A percentile compares a stretch with the other conserved stretches of the same genome.
Evolutionary conservation across 2,113 vertebrate genomes (phyloP).

Genomic region (Xenus cinereus): DNA sequence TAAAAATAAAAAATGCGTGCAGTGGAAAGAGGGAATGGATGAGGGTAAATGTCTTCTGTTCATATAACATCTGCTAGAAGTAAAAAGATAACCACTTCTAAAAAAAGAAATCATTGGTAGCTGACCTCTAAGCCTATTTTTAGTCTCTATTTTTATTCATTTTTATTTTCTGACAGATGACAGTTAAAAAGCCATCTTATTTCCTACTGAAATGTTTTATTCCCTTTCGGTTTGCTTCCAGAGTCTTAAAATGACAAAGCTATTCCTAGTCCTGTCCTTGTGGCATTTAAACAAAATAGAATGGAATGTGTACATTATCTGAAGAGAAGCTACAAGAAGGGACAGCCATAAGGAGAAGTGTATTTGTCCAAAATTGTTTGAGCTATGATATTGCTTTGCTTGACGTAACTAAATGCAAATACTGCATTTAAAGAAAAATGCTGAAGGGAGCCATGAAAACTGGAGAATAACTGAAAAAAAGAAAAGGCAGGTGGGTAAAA

Average conservation of each 20-base stretch:
- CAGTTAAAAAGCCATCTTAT: not conserved
- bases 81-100: not conserved
- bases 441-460: not conserved
- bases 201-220: not conserved
- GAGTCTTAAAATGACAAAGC: not conserved
- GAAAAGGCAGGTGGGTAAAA: not conserved
- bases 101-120: not conserved
- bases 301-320: not conserved
- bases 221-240: not conserved
- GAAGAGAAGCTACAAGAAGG: not conserved
- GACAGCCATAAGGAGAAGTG: not conserved
- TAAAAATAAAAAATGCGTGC: not conserved
- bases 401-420: not conserved
- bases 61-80: not conserved
- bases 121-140: not conserved
- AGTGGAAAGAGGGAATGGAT: not conserved
- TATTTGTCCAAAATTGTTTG: not conserved
- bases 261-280: not conserved
- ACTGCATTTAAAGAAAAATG: not conserved
- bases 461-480: not conserved
- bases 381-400: not conserved
- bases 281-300: not conserved
- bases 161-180: not conserved
- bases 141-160: not conserved
- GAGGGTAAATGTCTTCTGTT: not conserved